phyloP scores from a whole-genome alignment of 2,888 invertebrate genomes.

The Dasypolia templi region DNA sequence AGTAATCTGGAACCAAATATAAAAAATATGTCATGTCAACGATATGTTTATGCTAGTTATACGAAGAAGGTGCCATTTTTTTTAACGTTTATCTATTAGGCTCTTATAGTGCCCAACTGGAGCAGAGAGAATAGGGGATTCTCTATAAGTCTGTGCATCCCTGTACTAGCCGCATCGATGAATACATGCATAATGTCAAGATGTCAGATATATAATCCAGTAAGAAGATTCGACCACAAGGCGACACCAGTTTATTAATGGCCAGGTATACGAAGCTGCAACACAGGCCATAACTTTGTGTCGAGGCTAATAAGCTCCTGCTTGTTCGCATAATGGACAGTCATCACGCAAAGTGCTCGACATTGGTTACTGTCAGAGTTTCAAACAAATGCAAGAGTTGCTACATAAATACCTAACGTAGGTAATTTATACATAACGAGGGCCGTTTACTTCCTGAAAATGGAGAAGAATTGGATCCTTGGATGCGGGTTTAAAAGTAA shows the following conservation, averaged over 20 bases:
- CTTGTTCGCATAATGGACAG: conserved; percentile 38
- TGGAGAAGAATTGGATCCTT: neutral
- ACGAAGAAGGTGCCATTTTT: too few relatives aligned
- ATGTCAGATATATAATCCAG: conserved; percentile 1
- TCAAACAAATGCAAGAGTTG: conserved; percentile 36
- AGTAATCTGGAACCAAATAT: too few relatives aligned
- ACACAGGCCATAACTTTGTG: conserved; percentile 33
- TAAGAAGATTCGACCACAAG: neutral
- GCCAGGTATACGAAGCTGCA: conserved; percentile 24
- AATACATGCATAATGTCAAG: too few relatives aligned
- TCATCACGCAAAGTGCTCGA: conserved; percentile 41
- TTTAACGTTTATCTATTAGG: too few relatives aligned
- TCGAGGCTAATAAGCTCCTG: conserved; percentile 44
- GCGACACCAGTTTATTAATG: neutral
- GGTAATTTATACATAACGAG: neutral
- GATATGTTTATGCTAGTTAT: too few relatives aligned
- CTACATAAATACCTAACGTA: neutral
- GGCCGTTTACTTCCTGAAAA: neutral
- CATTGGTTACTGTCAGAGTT: conserved; percentile 37
- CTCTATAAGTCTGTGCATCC: too few relatives aligned
- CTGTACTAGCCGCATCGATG: neutral
- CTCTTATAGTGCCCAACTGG: too few relatives aligned
- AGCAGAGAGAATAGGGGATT: too few relatives aligned
- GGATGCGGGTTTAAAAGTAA: neutral
- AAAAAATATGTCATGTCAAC: too few relatives aligned